phyloP scores from a whole-genome alignment of 1,140 invertebrate species.

The Coenobita brevimanus region DNA sequence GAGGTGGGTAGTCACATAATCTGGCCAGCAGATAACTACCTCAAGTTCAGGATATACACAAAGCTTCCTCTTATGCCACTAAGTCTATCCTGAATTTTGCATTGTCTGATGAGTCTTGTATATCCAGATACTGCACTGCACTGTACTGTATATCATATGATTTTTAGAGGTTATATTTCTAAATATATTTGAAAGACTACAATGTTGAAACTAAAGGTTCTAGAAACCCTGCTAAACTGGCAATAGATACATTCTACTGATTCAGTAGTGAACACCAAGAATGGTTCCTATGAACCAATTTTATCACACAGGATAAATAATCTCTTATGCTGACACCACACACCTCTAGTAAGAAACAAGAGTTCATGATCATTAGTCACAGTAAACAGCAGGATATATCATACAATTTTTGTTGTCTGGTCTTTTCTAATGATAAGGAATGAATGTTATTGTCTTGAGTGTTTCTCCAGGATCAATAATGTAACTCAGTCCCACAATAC shows the following conservation, averaged over 20 bases:
- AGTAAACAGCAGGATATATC: slow-evolving; percentile 29
- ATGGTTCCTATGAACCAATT: slow-evolving; percentile 29
- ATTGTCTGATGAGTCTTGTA: slow-evolving; percentile 1
- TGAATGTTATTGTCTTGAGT: slow-evolving; percentile 13
- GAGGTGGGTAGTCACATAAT: slow-evolving; percentile 46
- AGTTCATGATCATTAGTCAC: slow-evolving; percentile 26
- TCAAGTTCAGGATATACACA: neutral
- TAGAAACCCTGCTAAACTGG: slow-evolving; percentile 65
- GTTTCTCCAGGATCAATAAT: slow-evolving; percentile 37
- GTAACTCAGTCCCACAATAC: slow-evolving; percentile 2
- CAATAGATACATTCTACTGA: slow-evolving; percentile 56
- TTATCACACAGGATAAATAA: slow-evolving; percentile 19
- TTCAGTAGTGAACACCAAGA: slow-evolving; percentile 60
- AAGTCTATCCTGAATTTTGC: slow-evolving; percentile 37
- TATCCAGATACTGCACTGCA: neutral
- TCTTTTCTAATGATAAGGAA: slow-evolving; percentile 1
- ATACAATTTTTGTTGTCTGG: neutral
- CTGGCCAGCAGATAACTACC: slow-evolving; percentile 66
- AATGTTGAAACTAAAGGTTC: slow-evolving; percentile 63
- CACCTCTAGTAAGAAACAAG: slow-evolving; percentile 1
- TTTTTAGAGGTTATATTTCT: slow-evolving; percentile 48
- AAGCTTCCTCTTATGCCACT: slow-evolving; percentile 1
- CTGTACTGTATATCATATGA: slow-evolving; percentile 16
- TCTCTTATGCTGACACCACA: slow-evolving; percentile 26
- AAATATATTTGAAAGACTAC: slow-evolving; percentile 61